Percentiles rank a stretch among this genome's conserved stretches.
These are phyloP conservation scores for Morphnarchus princeps DNA, from an alignment of 2,113 vertebrate species.

Conservation along the genomic window DNA sequence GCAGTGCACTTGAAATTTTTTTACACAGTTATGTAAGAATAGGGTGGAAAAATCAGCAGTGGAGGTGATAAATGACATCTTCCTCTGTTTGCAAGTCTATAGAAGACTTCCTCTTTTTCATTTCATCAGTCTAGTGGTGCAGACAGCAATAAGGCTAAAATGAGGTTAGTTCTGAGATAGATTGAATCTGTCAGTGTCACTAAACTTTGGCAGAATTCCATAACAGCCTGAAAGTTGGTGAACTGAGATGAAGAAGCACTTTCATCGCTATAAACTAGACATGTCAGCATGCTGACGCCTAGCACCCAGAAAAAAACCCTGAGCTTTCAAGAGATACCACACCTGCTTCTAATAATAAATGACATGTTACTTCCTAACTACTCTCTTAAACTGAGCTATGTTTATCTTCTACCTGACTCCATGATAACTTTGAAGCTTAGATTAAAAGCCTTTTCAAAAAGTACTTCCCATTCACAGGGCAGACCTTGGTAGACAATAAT, in stretches of 20 bases:
- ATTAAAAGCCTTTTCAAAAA: background rate
- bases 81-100: background rate
- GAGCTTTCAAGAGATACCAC: background rate
- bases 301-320: background rate
- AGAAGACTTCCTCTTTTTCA: background rate
- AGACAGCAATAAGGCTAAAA: slow-evolving; percentile 40
- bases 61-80: background rate
- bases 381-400: background rate
- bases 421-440: background rate
- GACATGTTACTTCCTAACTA: slow-evolving; percentile 5
- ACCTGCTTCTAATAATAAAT: slow-evolving; percentile 31
- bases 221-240: slow-evolving; percentile 1
- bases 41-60: background rate
- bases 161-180: slow-evolving; percentile 48
- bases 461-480: background rate
- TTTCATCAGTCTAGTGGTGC: background rate
- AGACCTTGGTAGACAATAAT: background rate
- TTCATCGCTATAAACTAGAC: background rate
- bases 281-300: background rate
- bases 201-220: slow-evolving; percentile 58
- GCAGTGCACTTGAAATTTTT: background rate
- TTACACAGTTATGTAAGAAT: background rate
- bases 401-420: background rate
- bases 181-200: slow-evolving; percentile 40
- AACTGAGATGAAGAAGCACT: slow-evolving; percentile 27